Conservation (phyloP, 2,888 invertebrate genomes). For the Syrphus vitripennis region DNA sequence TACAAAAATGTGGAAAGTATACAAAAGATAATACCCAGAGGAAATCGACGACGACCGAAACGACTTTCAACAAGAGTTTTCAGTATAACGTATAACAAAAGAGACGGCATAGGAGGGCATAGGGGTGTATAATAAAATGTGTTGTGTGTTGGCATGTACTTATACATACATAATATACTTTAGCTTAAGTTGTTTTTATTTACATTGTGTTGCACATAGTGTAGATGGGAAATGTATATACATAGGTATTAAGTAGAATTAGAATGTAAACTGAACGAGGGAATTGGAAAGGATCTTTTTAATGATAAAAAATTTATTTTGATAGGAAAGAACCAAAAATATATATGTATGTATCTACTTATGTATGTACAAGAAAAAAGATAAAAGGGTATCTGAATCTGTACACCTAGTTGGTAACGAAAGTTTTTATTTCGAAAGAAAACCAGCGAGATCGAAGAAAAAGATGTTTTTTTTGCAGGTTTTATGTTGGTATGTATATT, state of each 20-base stretch:
- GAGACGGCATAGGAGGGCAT: not conserved
- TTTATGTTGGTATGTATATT: no score
- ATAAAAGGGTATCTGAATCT: not conserved
- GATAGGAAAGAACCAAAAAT: constrained; percentile 19
- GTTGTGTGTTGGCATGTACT: not conserved
- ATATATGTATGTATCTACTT: no score
- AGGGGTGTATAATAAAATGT: not conserved
- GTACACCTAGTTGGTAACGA: not conserved
- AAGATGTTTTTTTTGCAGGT: not conserved
- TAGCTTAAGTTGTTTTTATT: not conserved
- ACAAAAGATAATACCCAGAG: constrained; percentile 62
- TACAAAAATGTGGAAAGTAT: constrained; percentile 66
- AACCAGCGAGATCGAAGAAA: not conserved
- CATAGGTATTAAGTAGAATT: constrained; percentile 5
- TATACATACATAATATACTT: no score
- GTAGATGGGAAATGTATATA: not conserved
- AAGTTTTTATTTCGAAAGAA: not conserved
- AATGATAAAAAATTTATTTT: constrained; percentile 40
- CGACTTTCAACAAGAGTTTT: constrained; percentile 33
- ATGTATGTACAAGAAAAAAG: not conserved
- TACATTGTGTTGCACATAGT: not conserved
- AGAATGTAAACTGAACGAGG: constrained; percentile 4
- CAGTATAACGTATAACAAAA: not conserved
- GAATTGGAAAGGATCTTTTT: constrained; percentile 63
- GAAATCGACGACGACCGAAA: constrained; percentile 51